A percentile compares a stretch with the other conserved stretches of the same genome.
These are phyloP conservation scores for Eclectus roratus DNA, from an alignment of 2,113 vertebrate genomes.

Conservation along the genomic window DNA sequence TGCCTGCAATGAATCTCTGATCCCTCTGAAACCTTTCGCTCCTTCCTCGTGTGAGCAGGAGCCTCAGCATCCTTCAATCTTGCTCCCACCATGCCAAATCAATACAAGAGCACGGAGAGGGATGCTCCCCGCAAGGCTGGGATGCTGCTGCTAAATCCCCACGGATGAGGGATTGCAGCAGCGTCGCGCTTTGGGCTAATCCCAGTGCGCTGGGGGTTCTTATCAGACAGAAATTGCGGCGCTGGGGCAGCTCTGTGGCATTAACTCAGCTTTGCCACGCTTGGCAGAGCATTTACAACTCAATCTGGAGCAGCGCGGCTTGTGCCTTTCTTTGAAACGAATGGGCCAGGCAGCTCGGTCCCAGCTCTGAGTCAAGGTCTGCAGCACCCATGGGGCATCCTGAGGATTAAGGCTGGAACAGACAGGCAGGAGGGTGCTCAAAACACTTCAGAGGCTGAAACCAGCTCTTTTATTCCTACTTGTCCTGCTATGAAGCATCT, in stretches of 20 bases:
- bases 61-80: not conserved
- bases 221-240: fast-evolving
- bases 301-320: fast-evolving
- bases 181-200: fast-evolving
- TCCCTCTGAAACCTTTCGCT: not conserved
- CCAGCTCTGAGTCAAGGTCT: not conserved
- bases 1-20: not conserved
- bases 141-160: not conserved
- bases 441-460: not conserved
- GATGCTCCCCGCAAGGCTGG: not conserved
- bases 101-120: fast-evolving
- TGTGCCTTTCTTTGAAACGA: not conserved
- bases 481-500: not conserved
- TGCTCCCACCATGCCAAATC: not conserved
- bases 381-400: not conserved
- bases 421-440: too few species aligned
- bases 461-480: not conserved
- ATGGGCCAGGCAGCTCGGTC: fast-evolving
- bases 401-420: fast-evolving
- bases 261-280: not conserved
- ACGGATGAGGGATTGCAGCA: not conserved
- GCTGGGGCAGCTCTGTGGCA: not conserved
- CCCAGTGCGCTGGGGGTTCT: fast-evolving
- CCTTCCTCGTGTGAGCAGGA: not conserved
- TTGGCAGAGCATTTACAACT: not conserved